These are phyloP conservation scores for Seriola aureovittata DNA, from an alignment of 2,113 vertebrate species.

Conservation along the genomic window DNA sequence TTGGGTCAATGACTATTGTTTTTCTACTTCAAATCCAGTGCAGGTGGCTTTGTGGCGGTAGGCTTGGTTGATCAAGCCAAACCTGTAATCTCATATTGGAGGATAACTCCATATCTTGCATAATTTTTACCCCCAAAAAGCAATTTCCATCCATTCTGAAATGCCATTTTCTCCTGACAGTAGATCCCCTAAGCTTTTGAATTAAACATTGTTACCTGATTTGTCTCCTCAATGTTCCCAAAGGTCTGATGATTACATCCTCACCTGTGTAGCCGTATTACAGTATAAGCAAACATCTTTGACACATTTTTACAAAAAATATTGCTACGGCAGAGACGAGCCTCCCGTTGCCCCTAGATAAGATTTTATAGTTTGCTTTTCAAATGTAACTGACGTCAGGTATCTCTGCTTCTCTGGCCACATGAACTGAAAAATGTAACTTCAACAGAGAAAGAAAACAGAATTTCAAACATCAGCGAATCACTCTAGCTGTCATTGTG, in stretches of 20 bases:
- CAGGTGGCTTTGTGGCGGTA: slow-evolving; percentile 37
- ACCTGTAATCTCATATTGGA: slow-evolving; percentile 65
- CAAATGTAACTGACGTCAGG: too few relatives aligned
- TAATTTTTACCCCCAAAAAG: slow-evolving; percentile 50
- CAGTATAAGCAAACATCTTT: slow-evolving; percentile 2
- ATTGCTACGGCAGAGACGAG: background rate
- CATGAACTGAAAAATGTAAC: background rate
- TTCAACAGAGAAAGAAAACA: too few relatives aligned
- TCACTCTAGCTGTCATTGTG: too few relatives aligned
- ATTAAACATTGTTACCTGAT: slow-evolving; percentile 53
- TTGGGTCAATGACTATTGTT: slow-evolving; percentile 23
- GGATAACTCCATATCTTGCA: slow-evolving; percentile 50
- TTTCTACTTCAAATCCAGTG: slow-evolving; percentile 25
- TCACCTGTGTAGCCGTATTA: slow-evolving; percentile 17
- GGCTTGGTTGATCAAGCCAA: slow-evolving; percentile 43
- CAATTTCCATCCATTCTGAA: slow-evolving; percentile 56
- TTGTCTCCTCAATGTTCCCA: slow-evolving; percentile 18
- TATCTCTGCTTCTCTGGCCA: background rate
- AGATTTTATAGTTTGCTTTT: too few relatives aligned
- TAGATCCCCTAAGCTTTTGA: slow-evolving; percentile 52
- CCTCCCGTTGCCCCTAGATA: background rate
- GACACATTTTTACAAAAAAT: background rate
- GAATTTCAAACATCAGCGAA: too few relatives aligned
- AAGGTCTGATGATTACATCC: slow-evolving; percentile 26
- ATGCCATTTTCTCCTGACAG: slow-evolving; percentile 48